phyloP scores from a whole-genome alignment of 2,888 invertebrate genomes.

The Ceriagrion tenellum region DNA sequence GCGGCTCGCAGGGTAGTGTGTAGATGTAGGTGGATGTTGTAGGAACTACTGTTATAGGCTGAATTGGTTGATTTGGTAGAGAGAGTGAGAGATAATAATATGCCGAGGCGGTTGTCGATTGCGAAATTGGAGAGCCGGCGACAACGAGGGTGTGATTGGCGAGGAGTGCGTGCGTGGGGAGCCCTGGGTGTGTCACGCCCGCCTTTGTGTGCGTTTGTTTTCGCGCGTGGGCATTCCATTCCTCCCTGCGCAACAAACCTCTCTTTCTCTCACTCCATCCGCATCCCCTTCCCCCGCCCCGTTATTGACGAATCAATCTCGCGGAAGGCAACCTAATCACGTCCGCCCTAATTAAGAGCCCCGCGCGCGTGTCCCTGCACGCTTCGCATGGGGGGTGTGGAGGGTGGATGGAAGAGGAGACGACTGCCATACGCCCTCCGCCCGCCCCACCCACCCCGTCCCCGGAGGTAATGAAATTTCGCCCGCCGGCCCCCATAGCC shows the following conservation, averaged over 20 bases:
- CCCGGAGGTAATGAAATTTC: background rate
- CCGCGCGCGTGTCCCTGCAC: background rate
- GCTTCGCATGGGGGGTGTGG: background rate
- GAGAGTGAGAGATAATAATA: too few species aligned
- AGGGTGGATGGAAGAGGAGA: too few species aligned
- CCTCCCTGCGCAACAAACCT: background rate
- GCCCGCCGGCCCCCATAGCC: background rate
- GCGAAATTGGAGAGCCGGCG: too few species aligned
- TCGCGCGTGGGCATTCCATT: background rate
- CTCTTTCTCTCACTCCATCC: background rate
- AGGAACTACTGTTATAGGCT: too few species aligned
- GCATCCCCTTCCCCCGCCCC: background rate
- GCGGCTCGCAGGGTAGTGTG: too few species aligned
- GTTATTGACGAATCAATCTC: slow-evolving; percentile 6
- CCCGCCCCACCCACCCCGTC: too few species aligned
- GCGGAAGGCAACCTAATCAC: slow-evolving; percentile 17
- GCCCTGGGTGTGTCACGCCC: background rate
- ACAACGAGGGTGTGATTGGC: background rate
- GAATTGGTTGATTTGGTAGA: too few species aligned
- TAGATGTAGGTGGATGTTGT: too few species aligned
- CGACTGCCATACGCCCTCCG: too few species aligned
- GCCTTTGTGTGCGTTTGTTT: background rate
- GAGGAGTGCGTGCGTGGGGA: background rate
- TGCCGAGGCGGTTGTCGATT: too few species aligned
- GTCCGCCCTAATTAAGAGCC: slow-evolving; percentile 26